Percentiles rank a stretch among this genome's conserved stretches.
Evolutionary conservation across 2,113 vertebrate species (phyloP).

Genomic region (Takifugu bimaculatus): DNA sequence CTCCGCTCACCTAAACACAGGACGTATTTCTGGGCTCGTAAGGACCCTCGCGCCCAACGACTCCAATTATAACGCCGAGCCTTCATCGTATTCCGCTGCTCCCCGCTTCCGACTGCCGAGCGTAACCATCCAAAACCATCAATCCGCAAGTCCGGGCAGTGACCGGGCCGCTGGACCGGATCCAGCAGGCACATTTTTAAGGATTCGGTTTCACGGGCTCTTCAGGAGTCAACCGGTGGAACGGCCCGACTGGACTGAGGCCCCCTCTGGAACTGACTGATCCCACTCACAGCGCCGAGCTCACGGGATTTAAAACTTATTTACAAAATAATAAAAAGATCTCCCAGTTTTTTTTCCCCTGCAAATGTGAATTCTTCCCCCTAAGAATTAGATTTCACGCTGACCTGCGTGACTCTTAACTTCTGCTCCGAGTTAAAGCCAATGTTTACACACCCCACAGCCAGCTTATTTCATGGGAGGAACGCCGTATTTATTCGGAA

Average conservation of each 20-base stretch:
- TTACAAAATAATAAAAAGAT: no score
- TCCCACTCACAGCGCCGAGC: no score
- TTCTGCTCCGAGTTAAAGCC: no score
- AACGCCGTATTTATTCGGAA: no score
- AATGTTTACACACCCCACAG: no score
- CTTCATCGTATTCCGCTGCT: conserved; percentile 63
- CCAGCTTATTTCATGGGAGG: no score
- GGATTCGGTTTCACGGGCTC: conserved; percentile 71
- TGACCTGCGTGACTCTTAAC: no score
- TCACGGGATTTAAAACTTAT: no score
- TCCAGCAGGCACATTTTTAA: conserved; percentile 75
- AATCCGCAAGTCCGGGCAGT: conserved; percentile 60
- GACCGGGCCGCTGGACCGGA: conserved; percentile 57
- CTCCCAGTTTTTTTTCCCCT: no score
- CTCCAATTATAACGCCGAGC: conserved; percentile 65
- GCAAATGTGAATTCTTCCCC: no score
- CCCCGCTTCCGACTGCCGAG: conserved; percentile 61
- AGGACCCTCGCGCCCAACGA: conserved; percentile 47
- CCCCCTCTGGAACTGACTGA: background rate
- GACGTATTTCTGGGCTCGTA: background rate
- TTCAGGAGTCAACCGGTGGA: conserved; percentile 41
- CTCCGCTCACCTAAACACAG: conserved; percentile 52
- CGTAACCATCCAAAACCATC: conserved; percentile 65
- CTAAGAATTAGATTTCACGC: no score
- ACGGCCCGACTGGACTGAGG: conserved; percentile 7